These are phyloP conservation scores for Montipora foliosa DNA, from an alignment of 64 coral and sea anemone species.

Conservation along the genomic window DNA sequence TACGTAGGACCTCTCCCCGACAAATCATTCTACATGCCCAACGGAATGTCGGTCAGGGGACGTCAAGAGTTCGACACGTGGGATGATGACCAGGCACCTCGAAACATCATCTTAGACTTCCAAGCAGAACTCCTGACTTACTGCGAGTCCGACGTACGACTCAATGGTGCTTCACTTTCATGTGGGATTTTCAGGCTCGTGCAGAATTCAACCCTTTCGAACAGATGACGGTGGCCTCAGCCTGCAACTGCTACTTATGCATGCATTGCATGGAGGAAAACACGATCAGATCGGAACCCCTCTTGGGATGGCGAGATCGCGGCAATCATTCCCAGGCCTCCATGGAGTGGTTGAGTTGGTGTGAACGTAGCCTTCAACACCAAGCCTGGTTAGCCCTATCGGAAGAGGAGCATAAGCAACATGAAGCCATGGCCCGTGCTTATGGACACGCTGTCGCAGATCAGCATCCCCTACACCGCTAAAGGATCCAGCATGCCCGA, in stretches of 20 bases:
- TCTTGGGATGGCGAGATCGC: not conserved
- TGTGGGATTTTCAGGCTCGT: not conserved
- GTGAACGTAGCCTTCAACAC: not conserved
- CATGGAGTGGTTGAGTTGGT: conserved; percentile 32
- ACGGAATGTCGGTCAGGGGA: too few species aligned
- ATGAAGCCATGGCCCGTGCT: too few species aligned
- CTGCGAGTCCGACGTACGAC: conserved; percentile 31
- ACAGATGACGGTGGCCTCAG: conserved; percentile 55
- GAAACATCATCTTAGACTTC: not conserved
- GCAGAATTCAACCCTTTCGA: conserved; percentile 40
- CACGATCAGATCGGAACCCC: conserved; percentile 25
- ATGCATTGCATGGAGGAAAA: not conserved
- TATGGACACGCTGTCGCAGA: not conserved
- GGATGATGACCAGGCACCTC: too few species aligned
- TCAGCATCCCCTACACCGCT: not conserved
- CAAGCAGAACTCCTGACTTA: conserved; percentile 14
- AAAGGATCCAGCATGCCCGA: not conserved
- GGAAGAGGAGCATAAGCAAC: not conserved
- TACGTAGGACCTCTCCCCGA: too few species aligned
- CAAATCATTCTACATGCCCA: too few species aligned
- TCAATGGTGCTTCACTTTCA: conserved; percentile 21
- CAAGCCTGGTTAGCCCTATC: not conserved
- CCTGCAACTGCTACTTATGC: not conserved
- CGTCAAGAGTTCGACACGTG: not conserved
- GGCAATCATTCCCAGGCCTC: conserved; percentile 2